Conservation (phyloP, 2,888 invertebrate species). For the Tenthredo scrophulariae region DNA sequence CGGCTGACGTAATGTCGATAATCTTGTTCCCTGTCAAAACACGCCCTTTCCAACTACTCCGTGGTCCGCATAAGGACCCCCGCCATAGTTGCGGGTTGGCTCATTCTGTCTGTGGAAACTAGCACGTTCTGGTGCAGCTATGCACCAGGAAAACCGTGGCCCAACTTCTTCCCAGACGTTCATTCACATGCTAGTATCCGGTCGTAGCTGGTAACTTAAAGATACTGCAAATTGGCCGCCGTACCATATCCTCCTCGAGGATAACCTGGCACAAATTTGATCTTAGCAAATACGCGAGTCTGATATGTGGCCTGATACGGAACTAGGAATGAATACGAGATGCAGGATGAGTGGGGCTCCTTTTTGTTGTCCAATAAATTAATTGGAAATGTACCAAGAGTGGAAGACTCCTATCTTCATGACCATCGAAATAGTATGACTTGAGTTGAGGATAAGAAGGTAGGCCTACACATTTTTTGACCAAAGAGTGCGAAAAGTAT, state of each 20-base stretch:
- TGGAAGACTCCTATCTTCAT: neutral
- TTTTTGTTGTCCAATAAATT: neutral
- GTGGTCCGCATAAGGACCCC: conserved; percentile 8
- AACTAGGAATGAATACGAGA: conserved; percentile 28
- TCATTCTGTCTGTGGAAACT: neutral
- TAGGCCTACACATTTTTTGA: too few species aligned
- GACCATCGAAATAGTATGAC: too few species aligned
- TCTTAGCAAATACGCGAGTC: conserved; percentile 14
- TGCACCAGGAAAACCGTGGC: neutral
- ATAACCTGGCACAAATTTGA: conserved; percentile 34
- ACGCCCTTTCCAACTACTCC: conserved; percentile 52
- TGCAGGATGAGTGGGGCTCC: neutral
- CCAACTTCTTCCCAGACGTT: neutral
- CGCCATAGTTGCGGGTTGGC: conserved; percentile 21
- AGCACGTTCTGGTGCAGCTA: neutral
- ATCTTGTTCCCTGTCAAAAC: conserved; percentile 67
- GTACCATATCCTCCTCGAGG: neutral
- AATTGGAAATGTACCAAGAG: neutral
- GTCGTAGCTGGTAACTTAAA: conserved; percentile 64
- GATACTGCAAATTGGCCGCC: conserved; percentile 70
- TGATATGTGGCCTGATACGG: conserved; percentile 16
- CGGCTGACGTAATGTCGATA: conserved; percentile 64
- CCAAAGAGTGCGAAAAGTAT: too few species aligned
- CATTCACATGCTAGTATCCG: neutral
- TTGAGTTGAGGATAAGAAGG: too few species aligned